Evolutionary conservation across 1,140 invertebrate species (phyloP).

Genomic region (Lepidurus couesii): DNA sequence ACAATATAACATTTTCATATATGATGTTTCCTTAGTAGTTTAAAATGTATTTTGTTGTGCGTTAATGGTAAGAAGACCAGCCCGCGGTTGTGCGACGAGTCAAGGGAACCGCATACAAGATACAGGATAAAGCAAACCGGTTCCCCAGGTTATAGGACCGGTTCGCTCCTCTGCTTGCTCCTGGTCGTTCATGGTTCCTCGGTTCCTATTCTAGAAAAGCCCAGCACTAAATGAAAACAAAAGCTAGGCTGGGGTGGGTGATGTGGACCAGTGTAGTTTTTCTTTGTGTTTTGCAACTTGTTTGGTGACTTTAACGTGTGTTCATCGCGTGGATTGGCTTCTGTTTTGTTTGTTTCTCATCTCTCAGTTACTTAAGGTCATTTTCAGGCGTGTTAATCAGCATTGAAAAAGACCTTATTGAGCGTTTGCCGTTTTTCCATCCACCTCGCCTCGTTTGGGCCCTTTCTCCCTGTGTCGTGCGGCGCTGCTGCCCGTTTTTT

Average conservation of each 20-base stretch:
- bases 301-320: background rate
- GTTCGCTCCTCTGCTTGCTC: background rate
- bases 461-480: background rate
- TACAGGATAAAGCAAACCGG: no score
- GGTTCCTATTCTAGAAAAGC: background rate
- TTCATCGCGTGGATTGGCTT: background rate
- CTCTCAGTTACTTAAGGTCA: no score
- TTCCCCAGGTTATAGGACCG: background rate
- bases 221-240: conserved; percentile 1
- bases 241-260: background rate
- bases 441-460: background rate
- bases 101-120: no score
- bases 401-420: background rate
- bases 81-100: no score
- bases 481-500: background rate
- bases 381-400: no score
- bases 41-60: no score
- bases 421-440: background rate
- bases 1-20: no score
- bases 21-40: no score
- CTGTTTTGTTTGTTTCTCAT: background rate
- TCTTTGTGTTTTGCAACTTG: background rate
- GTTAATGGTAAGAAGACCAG: no score
- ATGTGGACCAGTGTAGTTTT: background rate
- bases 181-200: background rate